phyloP scores from a whole-genome alignment of 53 echinoderm and acorn worm genomes.

The Holothuria scabra region DNA sequence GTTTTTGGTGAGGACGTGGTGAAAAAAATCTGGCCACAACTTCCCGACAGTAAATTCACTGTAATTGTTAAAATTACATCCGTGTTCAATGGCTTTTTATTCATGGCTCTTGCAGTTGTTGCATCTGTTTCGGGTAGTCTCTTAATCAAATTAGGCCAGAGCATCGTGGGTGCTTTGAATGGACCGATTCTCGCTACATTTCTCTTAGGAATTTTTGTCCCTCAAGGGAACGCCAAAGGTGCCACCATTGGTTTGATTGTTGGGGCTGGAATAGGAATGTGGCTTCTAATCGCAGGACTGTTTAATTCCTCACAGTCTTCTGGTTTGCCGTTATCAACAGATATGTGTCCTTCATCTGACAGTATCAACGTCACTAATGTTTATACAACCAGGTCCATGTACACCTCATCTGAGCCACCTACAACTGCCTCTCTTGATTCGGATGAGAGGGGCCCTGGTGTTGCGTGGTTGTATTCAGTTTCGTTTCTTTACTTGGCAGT shows the following conservation, averaged over 20 bases:
- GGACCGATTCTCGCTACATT: background rate
- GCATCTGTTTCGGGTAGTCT: conserved; percentile 2
- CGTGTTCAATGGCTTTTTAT: background rate
- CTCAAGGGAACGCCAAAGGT: conserved; percentile 6
- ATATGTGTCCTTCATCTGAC: background rate
- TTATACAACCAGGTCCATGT: background rate
- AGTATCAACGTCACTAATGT: background rate
- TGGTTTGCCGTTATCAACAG: conserved; percentile 16
- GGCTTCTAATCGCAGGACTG: background rate
- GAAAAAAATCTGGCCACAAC: conserved; percentile 4
- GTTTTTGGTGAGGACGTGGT: conserved; percentile 7
- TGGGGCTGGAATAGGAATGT: background rate
- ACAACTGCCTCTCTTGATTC: background rate
- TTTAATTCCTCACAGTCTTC: background rate
- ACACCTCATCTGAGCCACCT: background rate
- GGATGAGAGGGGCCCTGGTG: background rate
- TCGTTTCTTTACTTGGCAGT: conserved; percentile 12
- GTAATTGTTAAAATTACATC: conserved; percentile 4
- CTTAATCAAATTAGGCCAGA: background rate
- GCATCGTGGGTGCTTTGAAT: conserved; percentile 8
- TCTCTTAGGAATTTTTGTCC: conserved; percentile 1
- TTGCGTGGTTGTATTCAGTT: background rate
- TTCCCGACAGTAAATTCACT: conserved; percentile 1
- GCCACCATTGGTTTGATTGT: conserved; percentile 21
- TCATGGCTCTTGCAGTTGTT: conserved; percentile 1